A percentile compares a stretch with the other conserved stretches of the same genome.
These are phyloP conservation scores for Macrotus californicus DNA, from an alignment of 2,113 vertebrate species.

Conservation along the genomic window DNA sequence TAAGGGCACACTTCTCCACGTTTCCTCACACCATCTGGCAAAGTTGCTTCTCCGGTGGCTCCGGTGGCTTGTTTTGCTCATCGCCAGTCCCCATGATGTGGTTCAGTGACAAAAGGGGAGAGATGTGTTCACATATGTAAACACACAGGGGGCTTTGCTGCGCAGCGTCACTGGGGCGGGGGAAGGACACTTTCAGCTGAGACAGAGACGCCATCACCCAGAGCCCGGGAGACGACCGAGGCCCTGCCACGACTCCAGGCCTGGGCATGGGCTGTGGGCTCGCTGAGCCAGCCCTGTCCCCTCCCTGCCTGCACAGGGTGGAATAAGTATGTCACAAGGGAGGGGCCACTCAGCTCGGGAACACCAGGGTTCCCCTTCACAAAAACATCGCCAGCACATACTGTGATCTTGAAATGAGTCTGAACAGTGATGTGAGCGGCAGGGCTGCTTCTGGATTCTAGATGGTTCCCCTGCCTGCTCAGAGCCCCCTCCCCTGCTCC, in stretches of 20 bases:
- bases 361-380: constrained; percentile 70
- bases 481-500: background rate
- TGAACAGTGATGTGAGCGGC: background rate
- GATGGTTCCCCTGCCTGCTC: background rate
- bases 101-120: background rate
- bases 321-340: constrained; percentile 1
- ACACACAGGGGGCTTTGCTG: background rate
- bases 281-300: background rate
- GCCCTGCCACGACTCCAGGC: background rate
- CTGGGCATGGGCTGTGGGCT: background rate
- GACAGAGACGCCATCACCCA: background rate
- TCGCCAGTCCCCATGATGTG: background rate
- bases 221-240: background rate
- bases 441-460: background rate
- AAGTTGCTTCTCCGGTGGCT: background rate
- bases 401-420: constrained; percentile 67
- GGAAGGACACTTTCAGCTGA: background rate
- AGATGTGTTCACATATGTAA: background rate
- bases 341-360: constrained; percentile 12
- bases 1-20: background rate
- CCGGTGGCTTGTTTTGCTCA: background rate
- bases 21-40: background rate
- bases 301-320: background rate
- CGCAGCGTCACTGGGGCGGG: rapidly evolving
- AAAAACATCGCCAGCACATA: constrained; percentile 48